These are phyloP conservation scores for Microctonus brassicae DNA, from an alignment of 2,888 invertebrate genomes.

Conservation along the genomic window DNA sequence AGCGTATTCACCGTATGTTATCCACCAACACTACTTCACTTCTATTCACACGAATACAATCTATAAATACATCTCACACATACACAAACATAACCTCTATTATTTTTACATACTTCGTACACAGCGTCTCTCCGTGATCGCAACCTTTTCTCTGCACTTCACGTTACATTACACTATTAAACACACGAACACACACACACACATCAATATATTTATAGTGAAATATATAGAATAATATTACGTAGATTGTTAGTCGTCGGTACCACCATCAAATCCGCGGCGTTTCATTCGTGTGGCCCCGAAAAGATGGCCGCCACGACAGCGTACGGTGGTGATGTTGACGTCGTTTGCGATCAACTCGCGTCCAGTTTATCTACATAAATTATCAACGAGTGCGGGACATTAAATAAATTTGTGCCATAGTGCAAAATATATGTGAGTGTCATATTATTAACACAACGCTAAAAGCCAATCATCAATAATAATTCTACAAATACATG, in stretches of 20 bases:
- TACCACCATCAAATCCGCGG: slow-evolving; percentile 28
- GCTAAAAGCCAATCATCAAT: slow-evolving; percentile 7
- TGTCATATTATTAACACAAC: neutral
- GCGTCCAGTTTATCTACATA: slow-evolving; percentile 61
- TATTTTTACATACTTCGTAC: too few relatives aligned
- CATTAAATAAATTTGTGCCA: slow-evolving; percentile 2
- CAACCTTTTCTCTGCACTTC: slow-evolving; percentile 19
- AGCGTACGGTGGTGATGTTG: slow-evolving; percentile 68
- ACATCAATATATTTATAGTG: too few relatives aligned
- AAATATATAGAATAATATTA: too few relatives aligned
- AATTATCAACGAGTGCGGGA: slow-evolving; percentile 44
- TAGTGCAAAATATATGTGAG: neutral
- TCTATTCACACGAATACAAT: neutral
- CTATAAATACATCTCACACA: too few relatives aligned
- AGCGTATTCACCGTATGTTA: neutral
- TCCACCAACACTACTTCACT: neutral
- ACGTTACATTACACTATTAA: too few relatives aligned
- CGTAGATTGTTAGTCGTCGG: slow-evolving; percentile 28
- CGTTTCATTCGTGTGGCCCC: slow-evolving; percentile 46
- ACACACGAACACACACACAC: slow-evolving; percentile 16
- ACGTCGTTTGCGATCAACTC: slow-evolving; percentile 61
- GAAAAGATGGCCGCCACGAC: slow-evolving; percentile 68
- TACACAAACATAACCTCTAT: too few relatives aligned
- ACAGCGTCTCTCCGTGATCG: slow-evolving; percentile 28
- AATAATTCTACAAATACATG: slow-evolving; percentile 41